Evolutionary conservation across 2,113 vertebrate genomes (phyloP).

Genomic region (Nicator chloris): DNA sequence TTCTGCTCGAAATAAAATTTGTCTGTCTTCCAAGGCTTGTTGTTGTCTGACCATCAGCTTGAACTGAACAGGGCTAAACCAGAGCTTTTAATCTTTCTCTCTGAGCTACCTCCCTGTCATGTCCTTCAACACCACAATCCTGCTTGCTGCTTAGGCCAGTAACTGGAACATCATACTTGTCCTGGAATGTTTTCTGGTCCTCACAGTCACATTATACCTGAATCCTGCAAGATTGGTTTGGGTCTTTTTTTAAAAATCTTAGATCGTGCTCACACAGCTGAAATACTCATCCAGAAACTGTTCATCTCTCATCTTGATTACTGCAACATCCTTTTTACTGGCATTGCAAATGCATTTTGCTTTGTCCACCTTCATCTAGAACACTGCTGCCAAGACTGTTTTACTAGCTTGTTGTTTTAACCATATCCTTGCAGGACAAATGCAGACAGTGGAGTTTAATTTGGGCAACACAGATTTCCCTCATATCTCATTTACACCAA

Average conservation of each 20-base stretch:
- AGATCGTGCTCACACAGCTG: background rate
- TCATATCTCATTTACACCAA: background rate
- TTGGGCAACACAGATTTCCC: background rate
- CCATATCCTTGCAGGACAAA: background rate
- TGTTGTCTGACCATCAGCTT: background rate
- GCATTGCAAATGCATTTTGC: background rate
- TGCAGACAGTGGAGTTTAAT: background rate
- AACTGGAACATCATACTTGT: background rate
- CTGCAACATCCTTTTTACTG: background rate
- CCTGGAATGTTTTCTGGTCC: background rate
- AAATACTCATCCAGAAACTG: background rate
- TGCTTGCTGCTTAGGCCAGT: background rate
- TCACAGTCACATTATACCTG: background rate
- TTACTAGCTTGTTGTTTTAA: background rate
- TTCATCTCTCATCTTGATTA: background rate
- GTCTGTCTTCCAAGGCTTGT: background rate
- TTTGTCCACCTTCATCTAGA: background rate
- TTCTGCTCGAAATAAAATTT: background rate
- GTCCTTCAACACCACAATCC: background rate
- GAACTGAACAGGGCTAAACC: background rate
- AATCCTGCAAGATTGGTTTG: background rate
- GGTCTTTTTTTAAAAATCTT: background rate
- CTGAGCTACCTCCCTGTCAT: background rate
- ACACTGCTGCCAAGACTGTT: background rate
- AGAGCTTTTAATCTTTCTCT: background rate